phyloP scores from a whole-genome alignment of 2,797 vertebrate genomes.

The Eidolon dupreanum region DNA sequence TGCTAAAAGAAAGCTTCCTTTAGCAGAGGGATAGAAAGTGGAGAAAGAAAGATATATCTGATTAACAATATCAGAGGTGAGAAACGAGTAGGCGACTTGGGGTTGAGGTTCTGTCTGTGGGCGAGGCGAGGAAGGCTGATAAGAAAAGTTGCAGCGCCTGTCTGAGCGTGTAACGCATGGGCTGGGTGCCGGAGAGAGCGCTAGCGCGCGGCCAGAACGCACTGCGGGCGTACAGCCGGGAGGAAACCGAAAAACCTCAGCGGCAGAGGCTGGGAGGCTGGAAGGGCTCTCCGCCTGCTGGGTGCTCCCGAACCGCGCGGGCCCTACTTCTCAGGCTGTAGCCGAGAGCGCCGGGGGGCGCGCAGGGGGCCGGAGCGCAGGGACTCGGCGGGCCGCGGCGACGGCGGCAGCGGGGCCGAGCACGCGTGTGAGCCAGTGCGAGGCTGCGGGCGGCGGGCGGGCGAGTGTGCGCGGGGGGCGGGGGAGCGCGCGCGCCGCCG shows the following conservation, averaged over 20 bases:
- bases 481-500: slow-evolving; percentile 69
- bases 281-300: not conserved
- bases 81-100: slow-evolving; percentile 3
- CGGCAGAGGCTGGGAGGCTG: not conserved
- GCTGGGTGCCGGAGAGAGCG: slow-evolving; percentile 67
- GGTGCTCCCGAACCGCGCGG: not conserved
- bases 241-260: slow-evolving; percentile 40
- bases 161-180: not conserved
- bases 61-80: slow-evolving; percentile 45
- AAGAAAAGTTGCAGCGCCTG: slow-evolving; percentile 69
- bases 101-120: not conserved
- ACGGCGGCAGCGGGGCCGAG: not conserved
- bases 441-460: slow-evolving; percentile 49
- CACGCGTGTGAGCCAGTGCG: slow-evolving; percentile 55
- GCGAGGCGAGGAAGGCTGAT: not conserved
- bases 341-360: not conserved
- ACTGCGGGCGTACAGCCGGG: slow-evolving; percentile 64
- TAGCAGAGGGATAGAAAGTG: slow-evolving; percentile 8
- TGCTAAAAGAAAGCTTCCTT: slow-evolving; percentile 36
- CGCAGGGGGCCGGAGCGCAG: not conserved
- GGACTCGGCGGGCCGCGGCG: not conserved
- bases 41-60: not conserved
- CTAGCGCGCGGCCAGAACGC: slow-evolving; percentile 74
- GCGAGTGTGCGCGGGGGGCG: slow-evolving; percentile 71
- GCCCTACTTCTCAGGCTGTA: not conserved